phyloP scores from a whole-genome alignment of 2,113 vertebrate genomes.

The Emydura subglobosa region DNA sequence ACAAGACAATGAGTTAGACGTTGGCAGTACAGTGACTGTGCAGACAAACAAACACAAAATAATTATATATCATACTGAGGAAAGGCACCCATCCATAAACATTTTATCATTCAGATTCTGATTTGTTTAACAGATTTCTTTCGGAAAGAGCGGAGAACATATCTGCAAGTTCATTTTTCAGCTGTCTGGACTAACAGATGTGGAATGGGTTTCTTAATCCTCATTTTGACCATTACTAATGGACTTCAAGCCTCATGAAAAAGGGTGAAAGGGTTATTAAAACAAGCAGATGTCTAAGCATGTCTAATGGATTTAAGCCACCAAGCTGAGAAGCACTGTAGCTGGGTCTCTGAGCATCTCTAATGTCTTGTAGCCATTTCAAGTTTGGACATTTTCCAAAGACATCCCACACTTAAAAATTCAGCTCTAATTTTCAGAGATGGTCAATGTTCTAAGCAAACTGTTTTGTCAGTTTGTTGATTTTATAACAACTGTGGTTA shows the following conservation, averaged over 20 bases:
- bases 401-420: neutral
- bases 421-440: neutral
- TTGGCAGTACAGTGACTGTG: neutral
- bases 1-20: neutral
- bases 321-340: neutral
- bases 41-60: neutral
- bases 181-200: slow-evolving; percentile 21
- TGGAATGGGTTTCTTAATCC: neutral
- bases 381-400: neutral
- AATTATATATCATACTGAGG: neutral
- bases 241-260: neutral
- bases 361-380: neutral
- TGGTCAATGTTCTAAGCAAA: neutral
- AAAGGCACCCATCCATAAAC: neutral
- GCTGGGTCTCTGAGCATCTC: neutral
- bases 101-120: neutral
- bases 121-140: neutral
- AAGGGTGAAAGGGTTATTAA: neutral
- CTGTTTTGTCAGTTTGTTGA: neutral
- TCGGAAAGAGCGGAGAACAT: neutral
- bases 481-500: neutral
- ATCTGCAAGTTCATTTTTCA: neutral
- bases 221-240: neutral
- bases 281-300: neutral
- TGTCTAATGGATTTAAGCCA: neutral